These are phyloP conservation scores for Eumeta japonica DNA, from an alignment of 1,140 invertebrate genomes.

Conservation along the genomic window DNA sequence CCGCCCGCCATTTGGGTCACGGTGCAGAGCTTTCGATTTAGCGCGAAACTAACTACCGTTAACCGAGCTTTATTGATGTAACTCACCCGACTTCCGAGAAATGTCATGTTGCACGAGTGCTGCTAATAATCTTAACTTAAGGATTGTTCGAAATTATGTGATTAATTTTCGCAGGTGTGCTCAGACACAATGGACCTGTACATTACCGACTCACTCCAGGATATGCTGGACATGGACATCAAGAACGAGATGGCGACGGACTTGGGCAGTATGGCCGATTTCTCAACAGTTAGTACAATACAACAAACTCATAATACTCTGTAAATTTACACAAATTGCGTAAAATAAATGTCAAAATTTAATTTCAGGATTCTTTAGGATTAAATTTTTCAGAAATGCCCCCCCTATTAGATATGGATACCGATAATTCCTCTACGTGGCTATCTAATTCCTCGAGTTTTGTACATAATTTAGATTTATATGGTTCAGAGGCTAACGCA, in stretches of 20 bases:
- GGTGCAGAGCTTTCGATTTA: background rate
- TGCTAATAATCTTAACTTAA: background rate
- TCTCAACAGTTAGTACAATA: too few relatives aligned
- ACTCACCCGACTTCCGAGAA: background rate
- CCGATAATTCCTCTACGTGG: slow-evolving; percentile 60
- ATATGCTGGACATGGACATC: slow-evolving; percentile 80
- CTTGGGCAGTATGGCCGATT: slow-evolving; percentile 65
- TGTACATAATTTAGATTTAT: slow-evolving; percentile 71
- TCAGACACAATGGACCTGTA: slow-evolving; percentile 62
- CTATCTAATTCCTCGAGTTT: slow-evolving; percentile 61
- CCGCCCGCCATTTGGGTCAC: background rate
- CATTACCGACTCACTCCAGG: slow-evolving; percentile 68
- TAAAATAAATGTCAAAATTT: background rate
- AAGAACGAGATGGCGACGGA: slow-evolving; percentile 78
- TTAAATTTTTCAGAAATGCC: slow-evolving; percentile 66
- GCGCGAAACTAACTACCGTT: too few relatives aligned
- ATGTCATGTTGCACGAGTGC: background rate
- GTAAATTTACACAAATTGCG: background rate
- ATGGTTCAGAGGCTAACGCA: slow-evolving; percentile 68
- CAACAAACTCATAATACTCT: too few relatives aligned
- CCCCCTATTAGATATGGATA: slow-evolving; percentile 64
- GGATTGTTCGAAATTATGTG: background rate
- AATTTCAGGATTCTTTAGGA: slow-evolving; percentile 50
- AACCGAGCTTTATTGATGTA: too few relatives aligned
- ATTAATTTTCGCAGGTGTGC: slow-evolving; percentile 43